Conservation (phyloP, 2,888 invertebrate species). For the Panzeria rudis region DNA sequence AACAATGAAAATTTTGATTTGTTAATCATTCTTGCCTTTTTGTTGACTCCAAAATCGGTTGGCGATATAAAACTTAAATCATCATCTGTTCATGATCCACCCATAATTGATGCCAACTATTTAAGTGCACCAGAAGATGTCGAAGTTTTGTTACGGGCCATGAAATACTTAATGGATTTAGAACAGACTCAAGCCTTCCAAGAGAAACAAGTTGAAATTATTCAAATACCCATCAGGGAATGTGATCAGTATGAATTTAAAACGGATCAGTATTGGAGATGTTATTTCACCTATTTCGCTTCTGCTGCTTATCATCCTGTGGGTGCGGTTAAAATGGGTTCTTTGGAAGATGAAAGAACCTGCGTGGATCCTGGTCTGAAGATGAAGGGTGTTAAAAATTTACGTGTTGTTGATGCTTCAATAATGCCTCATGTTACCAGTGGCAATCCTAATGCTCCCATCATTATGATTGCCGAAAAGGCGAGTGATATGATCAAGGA, state of each 20-base stretch:
- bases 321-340: too few relatives aligned
- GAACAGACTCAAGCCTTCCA: constrained; percentile 83
- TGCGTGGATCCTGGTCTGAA: constrained; percentile 85
- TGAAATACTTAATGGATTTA: constrained; percentile 82
- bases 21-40: constrained; percentile 82
- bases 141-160: constrained; percentile 84
- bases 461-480: constrained; percentile 94
- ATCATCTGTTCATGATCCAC: constrained; percentile 85
- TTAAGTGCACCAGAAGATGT: constrained; percentile 86
- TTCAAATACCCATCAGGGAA: constrained; percentile 75
- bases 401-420: constrained; percentile 92
- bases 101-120: constrained; percentile 88
- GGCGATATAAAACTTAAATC: constrained; percentile 85
- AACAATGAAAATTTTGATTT: constrained; percentile 75
- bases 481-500: constrained; percentile 84
- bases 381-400: constrained; percentile 86
- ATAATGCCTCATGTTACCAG: constrained; percentile 91
- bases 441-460: constrained; percentile 93
- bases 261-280: constrained; percentile 86
- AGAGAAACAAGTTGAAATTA: constrained; percentile 78
- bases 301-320: constrained; percentile 88
- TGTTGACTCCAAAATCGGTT: constrained; percentile 84
- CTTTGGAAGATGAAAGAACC: constrained; percentile 84
- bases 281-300: constrained; percentile 87
- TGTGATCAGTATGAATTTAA: constrained; percentile 77